Base-by-base conservation (phyloP, 2,113 vertebrate genomes). In the Laterallus jamaicensis region DNA sequence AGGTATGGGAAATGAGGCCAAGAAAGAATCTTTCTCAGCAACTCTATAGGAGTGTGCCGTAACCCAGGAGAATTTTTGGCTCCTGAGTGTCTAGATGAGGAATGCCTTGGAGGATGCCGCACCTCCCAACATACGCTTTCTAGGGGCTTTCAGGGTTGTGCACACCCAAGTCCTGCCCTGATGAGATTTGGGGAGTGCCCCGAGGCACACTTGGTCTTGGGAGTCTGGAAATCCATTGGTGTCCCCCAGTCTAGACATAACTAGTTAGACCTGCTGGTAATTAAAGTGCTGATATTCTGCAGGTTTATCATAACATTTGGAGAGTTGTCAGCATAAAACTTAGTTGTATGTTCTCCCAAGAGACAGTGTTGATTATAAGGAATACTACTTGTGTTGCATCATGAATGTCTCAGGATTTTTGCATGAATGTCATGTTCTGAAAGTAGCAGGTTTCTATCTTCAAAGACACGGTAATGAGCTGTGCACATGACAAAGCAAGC, bases 231-330 rank as follows among this genome's bases (percentile, higher is more conserved):
- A 86, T 79, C 59, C 77, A 58, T 55, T 84, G 69, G 15, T 93
- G 86, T 73, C 66, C 86, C 52, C 69, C 24, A 64, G 91, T 87
- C 95, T 92, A 91, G 83, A 92, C 83, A 10, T 39, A 84, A 90
- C 90, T 4, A 49, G 92, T 88, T 92, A 94, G 82, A 94, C 93
- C 88, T 91, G 96, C 66, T 93, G 71, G 29, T 92, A 88, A 82
- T 93, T 82, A 73, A 64, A 90, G 59, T 2, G 2, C 76, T 92
- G 85, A 35, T 88, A 76, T 66, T 93, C 32, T 86, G 81, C 37
- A 37, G 71, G 69, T 79, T 93, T 90, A 71, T 75, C 73, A 56
- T 93, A 74, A 52, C 58, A 47, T 75, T 76, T 50, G 62, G 66
- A 87, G 70, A 92, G 44, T 47, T 42, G 50, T 84, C 89, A 93